A percentile compares a stretch with the other conserved stretches of the same genome.
Evolutionary conservation across 2,113 vertebrate genomes (phyloP).

Genomic region (Reinhardtius hippoglossoides): DNA sequence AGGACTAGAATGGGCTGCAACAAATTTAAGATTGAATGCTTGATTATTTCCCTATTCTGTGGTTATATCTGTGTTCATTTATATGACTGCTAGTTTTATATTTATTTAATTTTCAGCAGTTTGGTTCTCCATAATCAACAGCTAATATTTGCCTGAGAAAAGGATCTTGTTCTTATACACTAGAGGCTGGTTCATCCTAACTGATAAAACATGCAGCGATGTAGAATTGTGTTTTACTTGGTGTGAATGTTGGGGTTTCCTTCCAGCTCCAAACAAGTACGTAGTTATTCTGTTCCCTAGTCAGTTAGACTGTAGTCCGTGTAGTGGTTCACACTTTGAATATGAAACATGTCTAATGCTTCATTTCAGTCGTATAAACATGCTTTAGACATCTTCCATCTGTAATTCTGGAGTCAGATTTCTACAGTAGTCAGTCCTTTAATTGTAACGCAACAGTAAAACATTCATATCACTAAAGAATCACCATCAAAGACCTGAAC

Average conservation of each 20-base stretch:
- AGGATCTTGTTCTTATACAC: not conserved
- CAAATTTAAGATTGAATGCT: not conserved
- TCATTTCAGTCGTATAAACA: constrained; percentile 37
- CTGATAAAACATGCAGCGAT: constrained; percentile 29
- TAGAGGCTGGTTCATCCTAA: constrained; percentile 19
- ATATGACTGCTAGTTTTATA: constrained; percentile 13
- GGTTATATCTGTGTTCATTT: not conserved
- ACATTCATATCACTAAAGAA: constrained; percentile 30
- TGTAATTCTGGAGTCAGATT: constrained; percentile 43
- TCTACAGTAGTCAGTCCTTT: constrained; percentile 25
- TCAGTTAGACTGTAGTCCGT: constrained; percentile 21
- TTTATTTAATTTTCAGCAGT: constrained; percentile 4
- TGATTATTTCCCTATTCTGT: not conserved
- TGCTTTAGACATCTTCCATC: constrained; percentile 18
- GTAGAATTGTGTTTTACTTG: not conserved
- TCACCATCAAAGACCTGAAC: constrained; percentile 29
- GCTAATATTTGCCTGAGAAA: constrained; percentile 12
- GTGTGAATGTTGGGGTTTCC: constrained; percentile 37
- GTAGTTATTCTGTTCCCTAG: constrained; percentile 2
- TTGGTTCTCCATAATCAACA: constrained; percentile 16
- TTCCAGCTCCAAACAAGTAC: not conserved
- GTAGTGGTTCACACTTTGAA: constrained; percentile 26
- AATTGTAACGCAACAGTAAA: constrained; percentile 39
- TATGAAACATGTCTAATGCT: constrained; percentile 28
- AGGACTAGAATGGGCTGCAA: not conserved